phyloP scores from a whole-genome alignment of 2,888 invertebrate genomes.

The Incurvaria masculella region DNA sequence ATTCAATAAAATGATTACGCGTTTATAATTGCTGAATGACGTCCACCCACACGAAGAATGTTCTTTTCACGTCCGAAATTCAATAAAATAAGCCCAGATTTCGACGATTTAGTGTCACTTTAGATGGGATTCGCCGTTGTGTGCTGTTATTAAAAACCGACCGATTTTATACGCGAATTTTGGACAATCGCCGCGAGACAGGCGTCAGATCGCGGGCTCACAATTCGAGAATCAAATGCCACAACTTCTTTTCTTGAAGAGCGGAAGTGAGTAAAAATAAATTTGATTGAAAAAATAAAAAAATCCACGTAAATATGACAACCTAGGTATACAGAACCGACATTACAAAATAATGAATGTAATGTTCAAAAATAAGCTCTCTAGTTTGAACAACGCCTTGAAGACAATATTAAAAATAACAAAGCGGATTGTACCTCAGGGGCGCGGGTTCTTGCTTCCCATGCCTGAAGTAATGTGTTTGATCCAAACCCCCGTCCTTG shows the following conservation, averaged over 20 bases:
- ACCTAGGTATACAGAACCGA: too few relatives aligned
- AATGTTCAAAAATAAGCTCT: too few relatives aligned
- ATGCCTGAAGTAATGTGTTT: too few relatives aligned
- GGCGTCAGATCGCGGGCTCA: background rate
- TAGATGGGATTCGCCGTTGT: constrained; percentile 27
- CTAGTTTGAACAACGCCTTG: too few relatives aligned
- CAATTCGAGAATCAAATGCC: background rate
- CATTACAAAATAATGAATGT: too few relatives aligned
- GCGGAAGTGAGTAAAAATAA: background rate
- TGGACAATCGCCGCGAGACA: background rate
- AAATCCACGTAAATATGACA: too few relatives aligned
- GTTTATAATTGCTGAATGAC: constrained; percentile 40
- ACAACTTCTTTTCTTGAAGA: background rate
- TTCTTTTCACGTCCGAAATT: constrained; percentile 39
- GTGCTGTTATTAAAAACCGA: constrained; percentile 29
- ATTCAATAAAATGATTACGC: too few relatives aligned
- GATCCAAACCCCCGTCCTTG: too few relatives aligned
- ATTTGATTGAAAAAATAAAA: too few relatives aligned
- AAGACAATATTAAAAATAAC: too few relatives aligned
- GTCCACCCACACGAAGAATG: constrained; percentile 46
- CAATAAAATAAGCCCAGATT: constrained; percentile 19
- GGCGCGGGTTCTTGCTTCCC: too few relatives aligned
- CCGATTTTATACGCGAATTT: constrained; percentile 15
- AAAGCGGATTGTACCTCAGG: too few relatives aligned
- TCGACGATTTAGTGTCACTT: constrained; percentile 32